Base-by-base conservation (phyloP, 2,113 vertebrate genomes). In the Cryptoleucopteryx plumbea region DNA sequence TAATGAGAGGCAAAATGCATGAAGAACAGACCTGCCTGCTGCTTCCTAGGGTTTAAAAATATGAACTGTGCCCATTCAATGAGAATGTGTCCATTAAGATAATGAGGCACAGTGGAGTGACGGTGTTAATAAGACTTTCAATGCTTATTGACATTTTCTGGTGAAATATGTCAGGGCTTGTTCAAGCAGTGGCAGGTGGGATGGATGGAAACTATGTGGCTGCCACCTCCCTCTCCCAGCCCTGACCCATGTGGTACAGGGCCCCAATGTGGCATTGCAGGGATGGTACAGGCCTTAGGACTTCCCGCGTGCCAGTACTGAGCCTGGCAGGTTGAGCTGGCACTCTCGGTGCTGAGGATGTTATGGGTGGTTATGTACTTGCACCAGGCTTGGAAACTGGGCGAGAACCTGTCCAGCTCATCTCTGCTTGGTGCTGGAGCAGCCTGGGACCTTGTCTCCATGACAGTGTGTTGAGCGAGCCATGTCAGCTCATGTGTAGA, bases 21-120 rank as follows among this genome's bases (percentile, higher is more conserved):
- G 1, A 67, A 83, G 73, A 90, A 81, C 61, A 75, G 82, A 93
- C 65, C 45, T 80, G 81, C 32, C 38, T 92, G 82, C 67, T 91
- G 93, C 75, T 94, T 92, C 66, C 43, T 82, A 86, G 70, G 62
- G 62, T 94, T 91, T 92, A 61, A 91, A 82, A 94, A 91, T 56
- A 61, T 31, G 71, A 91, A 68, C 65, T 42, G 25, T 86, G 70
- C 66, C n/a, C 42, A 15, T 82, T 90, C n/a, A 45, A 31, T 73
- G 42, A 90, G 42, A 79, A 84, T 14, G 34, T 71, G 56, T 80
- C 91, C 5, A 1, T 68, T 80, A 78, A 86, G 53, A 59, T 82
- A 83, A 95, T 13, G 55, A 81, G 53, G 52, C 90, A 65, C 73
- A 81, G 45, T 14, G 18, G 38, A 91, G 19, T 45, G 38, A 78